Evolutionary conservation across 1,140 invertebrate genomes (phyloP), one percentile per base, ranked within the genome.

Genomic region (Anastatus disparis): DNA sequence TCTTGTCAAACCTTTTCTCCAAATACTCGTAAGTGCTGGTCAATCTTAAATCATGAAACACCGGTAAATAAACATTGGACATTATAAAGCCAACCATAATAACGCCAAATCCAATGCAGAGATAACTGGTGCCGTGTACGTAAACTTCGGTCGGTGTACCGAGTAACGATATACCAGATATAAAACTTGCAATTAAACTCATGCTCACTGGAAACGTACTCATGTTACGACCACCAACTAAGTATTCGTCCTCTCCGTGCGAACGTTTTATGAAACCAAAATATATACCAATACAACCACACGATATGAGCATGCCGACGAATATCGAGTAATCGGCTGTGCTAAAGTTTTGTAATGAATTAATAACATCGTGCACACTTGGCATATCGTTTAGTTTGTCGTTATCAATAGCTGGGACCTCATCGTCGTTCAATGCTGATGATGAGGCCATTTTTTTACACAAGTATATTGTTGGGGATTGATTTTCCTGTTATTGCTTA

Each of bases 11-110:
- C 26, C 94, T 88, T 74, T 87, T 86, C 77, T 95, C 93, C 69
- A 96, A 85, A 78, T 97, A 97, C 90, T 95, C 92, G 85, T 95
- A 95, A 20, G 91, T 92, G 53, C 93, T 95, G 46, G 93, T 95
- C 4, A 95, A 77, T 75, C 90, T 86, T 4, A 96, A 87, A n/a
- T 92, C 89, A 75, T 94, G 92, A 76, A 94, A 94, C 0, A 96
- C 90, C 0, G 95, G 95, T 40, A 96, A 80, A 78, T 91, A 95
- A 27, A 95, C 86, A 70, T 88, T 87, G 1, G 88, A 88, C 75
- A 94, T 88, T 7, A 91, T 82, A 13, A 93, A 73, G 9, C 89
- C 90, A 78, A 91, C 90, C 8, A 92, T 66, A 0, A 92, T 73
- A 17, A 91, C 83, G 0, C 89, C 89, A 8, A 89, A 82, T 2